Evolutionary conservation across 2,113 vertebrate species (phyloP).

Genomic region (Plecturocebus donacophilus): DNA sequence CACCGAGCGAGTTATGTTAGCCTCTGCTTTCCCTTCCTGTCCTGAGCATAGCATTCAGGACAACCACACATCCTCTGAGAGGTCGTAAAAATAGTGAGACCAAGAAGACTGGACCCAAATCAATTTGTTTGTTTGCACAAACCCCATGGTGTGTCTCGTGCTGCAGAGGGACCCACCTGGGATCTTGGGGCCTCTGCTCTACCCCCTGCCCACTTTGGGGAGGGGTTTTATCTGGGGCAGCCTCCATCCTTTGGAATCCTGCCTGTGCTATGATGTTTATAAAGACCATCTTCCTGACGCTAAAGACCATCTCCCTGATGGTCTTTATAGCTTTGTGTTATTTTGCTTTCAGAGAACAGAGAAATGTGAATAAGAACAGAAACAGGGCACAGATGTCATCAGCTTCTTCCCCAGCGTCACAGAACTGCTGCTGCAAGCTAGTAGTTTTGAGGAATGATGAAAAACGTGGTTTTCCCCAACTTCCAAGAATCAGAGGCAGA

Average conservation of each 20-base stretch:
- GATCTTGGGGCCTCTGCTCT: accelerated
- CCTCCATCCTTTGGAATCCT: not conserved
- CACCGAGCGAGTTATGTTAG: accelerated
- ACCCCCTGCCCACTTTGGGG: no score
- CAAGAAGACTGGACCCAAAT: not conserved
- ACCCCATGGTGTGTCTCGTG: not conserved
- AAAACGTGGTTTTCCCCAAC: constrained; percentile 51
- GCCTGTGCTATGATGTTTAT: not conserved
- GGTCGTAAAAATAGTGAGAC: not conserved
- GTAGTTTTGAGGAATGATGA: constrained; percentile 43
- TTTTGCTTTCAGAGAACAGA: not conserved
- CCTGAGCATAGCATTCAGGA: not conserved
- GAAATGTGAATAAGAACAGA: not conserved
- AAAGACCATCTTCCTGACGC: no score
- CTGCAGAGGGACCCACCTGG: not conserved
- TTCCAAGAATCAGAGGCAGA: constrained; percentile 61
- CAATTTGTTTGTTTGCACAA: not conserved
- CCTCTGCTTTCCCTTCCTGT: not conserved
- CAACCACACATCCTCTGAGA: not conserved
- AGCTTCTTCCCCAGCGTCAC: not conserved
- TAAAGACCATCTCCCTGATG: not conserved
- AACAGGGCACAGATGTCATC: not conserved
- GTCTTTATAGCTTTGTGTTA: not conserved
- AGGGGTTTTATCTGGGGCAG: no score
- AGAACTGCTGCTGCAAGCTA: not conserved